These are phyloP conservation scores for Cydia pomonella DNA, from an alignment of 1,140 invertebrate genomes.

Conservation along the genomic window DNA sequence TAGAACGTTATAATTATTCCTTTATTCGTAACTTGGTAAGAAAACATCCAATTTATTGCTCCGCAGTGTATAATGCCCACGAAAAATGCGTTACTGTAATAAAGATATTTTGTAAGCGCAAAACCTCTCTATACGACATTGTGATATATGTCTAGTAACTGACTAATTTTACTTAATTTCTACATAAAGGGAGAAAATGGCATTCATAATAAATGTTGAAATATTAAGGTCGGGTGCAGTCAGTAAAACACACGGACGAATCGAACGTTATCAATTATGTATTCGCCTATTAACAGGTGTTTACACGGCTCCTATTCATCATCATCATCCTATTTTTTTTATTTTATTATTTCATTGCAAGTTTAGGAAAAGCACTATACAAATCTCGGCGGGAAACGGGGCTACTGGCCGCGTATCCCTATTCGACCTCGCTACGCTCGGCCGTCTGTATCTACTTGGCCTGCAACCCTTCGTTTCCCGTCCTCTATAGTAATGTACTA, in stretches of 20 bases:
- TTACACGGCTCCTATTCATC: conserved; percentile 9
- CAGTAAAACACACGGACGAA: not conserved
- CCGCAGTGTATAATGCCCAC: not conserved
- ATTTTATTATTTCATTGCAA: no score
- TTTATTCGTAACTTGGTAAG: conserved; percentile 19
- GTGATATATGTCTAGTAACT: no score
- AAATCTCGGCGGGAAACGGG: no score
- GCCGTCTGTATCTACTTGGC: no score
- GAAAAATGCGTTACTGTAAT: not conserved
- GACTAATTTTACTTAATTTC: no score
- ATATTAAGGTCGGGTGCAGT: conserved; percentile 9
- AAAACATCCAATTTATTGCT: conserved; percentile 4
- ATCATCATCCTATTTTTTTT: no score
- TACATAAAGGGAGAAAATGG: not conserved
- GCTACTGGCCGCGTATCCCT: no score
- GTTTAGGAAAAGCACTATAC: no score
- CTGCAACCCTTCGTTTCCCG: no score
- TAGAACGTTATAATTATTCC: conserved; percentile 33
- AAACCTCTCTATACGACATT: no score
- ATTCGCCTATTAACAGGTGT: conserved; percentile 16
- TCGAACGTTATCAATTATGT: conserved; percentile 17
- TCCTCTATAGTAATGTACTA: no score
- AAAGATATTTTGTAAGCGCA: not conserved
- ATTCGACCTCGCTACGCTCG: no score
- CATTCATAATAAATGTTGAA: not conserved